Evolutionary conservation across 2,888 invertebrate species (phyloP).

Genomic region (Salticus scenicus): DNA sequence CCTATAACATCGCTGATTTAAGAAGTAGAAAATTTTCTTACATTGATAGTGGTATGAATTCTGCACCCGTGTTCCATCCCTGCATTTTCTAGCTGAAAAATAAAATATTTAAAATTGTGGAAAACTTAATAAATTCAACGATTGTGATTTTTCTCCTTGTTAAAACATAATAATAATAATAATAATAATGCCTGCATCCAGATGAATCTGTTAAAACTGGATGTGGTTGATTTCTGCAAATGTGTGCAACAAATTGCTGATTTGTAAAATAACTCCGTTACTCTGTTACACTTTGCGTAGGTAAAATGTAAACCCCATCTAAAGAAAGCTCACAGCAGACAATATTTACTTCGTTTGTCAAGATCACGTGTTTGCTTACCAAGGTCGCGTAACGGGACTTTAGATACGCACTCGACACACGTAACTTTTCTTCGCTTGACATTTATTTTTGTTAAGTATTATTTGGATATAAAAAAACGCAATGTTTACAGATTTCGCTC

Average conservation of each 20-base stretch:
- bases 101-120: too few species aligned
- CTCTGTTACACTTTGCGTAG: not conserved
- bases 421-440: too few species aligned
- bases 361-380: slow-evolving; percentile 28
- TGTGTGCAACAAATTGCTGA: not conserved
- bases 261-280: not conserved
- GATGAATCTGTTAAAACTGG: not conserved
- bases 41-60: too few species aligned
- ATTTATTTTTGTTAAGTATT: not conserved
- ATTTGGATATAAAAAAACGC: not conserved
- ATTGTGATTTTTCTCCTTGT: too few species aligned
- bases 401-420: slow-evolving; percentile 13
- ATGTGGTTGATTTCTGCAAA: not conserved
- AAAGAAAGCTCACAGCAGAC: not conserved
- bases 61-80: too few species aligned
- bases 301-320: not conserved
- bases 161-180: too few species aligned
- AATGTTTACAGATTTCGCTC: not conserved
- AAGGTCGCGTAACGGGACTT: slow-evolving; percentile 31
- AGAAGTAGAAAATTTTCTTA: too few species aligned
- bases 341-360: slow-evolving; percentile 1
- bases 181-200: too few species aligned
- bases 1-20: too few species aligned
- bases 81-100: too few species aligned
- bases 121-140: too few species aligned